phyloP scores from a whole-genome alignment of 2,888 invertebrate genomes.

The Ypsolopha sequella region DNA sequence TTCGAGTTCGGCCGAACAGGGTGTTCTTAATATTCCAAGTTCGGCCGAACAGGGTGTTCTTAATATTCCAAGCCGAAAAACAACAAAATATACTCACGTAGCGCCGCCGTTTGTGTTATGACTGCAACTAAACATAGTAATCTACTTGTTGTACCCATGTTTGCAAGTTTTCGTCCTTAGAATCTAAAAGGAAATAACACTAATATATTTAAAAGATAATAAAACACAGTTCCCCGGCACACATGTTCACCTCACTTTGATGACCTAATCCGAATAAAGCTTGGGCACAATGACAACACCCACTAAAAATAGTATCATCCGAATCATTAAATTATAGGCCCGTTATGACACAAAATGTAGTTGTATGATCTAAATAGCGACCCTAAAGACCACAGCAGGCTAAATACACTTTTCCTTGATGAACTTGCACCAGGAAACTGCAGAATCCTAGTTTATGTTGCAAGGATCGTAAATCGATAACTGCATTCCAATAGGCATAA shows the following conservation, averaged over 20 bases:
- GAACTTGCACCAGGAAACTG: slow-evolving; percentile 32
- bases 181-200: slow-evolving; percentile 60
- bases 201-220: slow-evolving; percentile 37
- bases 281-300: slow-evolving; percentile 66
- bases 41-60: too few species aligned
- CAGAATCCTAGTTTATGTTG: slow-evolving; percentile 39
- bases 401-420: slow-evolving; percentile 25
- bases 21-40: too few species aligned
- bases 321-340: slow-evolving; percentile 36
- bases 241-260: slow-evolving; percentile 60
- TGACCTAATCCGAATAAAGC: slow-evolving; percentile 66
- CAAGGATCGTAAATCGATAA: slow-evolving; percentile 53
- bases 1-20: too few species aligned
- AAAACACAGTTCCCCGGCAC: slow-evolving; percentile 55
- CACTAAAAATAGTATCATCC: slow-evolving; percentile 72
- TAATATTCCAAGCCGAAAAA: neutral
- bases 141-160: slow-evolving; percentile 50
- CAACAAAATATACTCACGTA: slow-evolving; percentile 40
- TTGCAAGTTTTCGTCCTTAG: slow-evolving; percentile 40
- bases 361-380: slow-evolving; percentile 14
- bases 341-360: slow-evolving; percentile 36
- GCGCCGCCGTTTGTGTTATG: slow-evolving; percentile 44
- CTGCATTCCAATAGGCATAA: slow-evolving; percentile 25
- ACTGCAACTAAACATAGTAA: slow-evolving; percentile 48
- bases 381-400: slow-evolving; percentile 20